Evolutionary conservation across 2,888 invertebrate genomes (phyloP), one percentile per base, ranked within the genome.

Genomic region (Dicyrtoma fusca): DNA sequence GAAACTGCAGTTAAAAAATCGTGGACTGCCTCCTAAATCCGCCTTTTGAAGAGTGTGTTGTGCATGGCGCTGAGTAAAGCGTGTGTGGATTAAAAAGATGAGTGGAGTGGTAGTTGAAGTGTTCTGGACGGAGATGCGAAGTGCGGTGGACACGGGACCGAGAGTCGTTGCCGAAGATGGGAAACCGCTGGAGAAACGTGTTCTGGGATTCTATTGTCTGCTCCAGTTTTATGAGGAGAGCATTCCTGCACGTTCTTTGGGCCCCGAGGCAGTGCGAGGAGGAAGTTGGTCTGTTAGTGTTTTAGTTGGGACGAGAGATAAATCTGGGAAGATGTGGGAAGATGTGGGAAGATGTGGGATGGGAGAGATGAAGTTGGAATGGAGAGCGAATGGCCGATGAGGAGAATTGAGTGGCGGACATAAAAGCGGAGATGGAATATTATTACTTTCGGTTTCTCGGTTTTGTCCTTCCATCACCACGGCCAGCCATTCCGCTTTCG

Each of bases 381-480:
- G 17, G 53, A 53, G 19, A 17, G n/a, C 17, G 19, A 34, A 42
- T 34, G 13, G 59, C 26, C 13, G n/a, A 34, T 34, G 34, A 34
- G 34, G 14, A 17, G 61, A 8, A 26, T 61, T 26, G 42, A 34
- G 61, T 61, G 61, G 34, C 3, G 14, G 34, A 59, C 59, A 59
- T 59, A 59, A 42, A 61, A 34, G 6, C 6, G 34, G 21, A 53
- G 53, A 53, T 53, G 19, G 53, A 53, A 53, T 53, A 53, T 53
- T 53, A 53, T 53, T 10, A 17, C 53, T 19, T 49, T 49, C 8
- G 53, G 34, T 34, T 34, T 34, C 4, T 49, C 19, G 53, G 53
- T 53, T 53, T 53, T 53, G 53, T 53, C 17, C 53, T 19, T 19
- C 17, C 21, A 17, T 19, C 53, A 21, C 19, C 53, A 10, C 2